Evolutionary conservation across 1,140 invertebrate species (phyloP), one percentile per base, ranked within the genome.

Genomic region (Bombus fervidus): DNA sequence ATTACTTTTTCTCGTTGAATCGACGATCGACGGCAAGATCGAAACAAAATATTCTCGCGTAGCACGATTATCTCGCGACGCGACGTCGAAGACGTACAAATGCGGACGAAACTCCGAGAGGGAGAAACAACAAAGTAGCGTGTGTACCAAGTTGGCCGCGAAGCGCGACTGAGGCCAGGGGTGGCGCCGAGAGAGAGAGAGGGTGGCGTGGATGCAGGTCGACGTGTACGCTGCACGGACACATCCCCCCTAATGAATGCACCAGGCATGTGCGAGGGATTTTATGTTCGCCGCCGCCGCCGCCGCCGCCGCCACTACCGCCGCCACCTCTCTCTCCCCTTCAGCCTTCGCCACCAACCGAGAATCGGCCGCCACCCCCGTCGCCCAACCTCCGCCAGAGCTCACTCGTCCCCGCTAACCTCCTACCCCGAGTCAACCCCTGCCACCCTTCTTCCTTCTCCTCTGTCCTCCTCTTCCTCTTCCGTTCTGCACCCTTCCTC

Each of bases 241-340:
- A 93, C 94, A 94, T 94, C 92, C 94, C 94, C 94, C 92, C 94
- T 94, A 95, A 95, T 95, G 94, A 94, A 93, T 94, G 94, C 93
- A 94, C 90, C 94, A 94, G 93, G 93, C 94, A 95, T 93, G 94
- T 95, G 94, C 94, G 93, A 94, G 92, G 92, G 94, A 95, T 95
- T 95, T 95, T 95, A 95, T 95, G 94, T 94, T 93, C 93, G 88
- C 93, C 93, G 93, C 91, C 92, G 93, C 92, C 92, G 91, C 92
- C 85, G 78, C 89, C 79, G 73, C 85, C 87, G 69, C 86, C 82
- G 74, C 89, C 77, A 53, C 85, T 87, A 62, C 85, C 80, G 71
- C 88, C 82, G 73, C 84, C 83, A 43, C 86, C 86, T 78, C 86
- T 69, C 73, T 62, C 93, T 79, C 92, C 92, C 92, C 93, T 92